Conservation (phyloP, 37 sponge, comb jelly and placozoan genomes). For the Chondrosia reniformis region DNA sequence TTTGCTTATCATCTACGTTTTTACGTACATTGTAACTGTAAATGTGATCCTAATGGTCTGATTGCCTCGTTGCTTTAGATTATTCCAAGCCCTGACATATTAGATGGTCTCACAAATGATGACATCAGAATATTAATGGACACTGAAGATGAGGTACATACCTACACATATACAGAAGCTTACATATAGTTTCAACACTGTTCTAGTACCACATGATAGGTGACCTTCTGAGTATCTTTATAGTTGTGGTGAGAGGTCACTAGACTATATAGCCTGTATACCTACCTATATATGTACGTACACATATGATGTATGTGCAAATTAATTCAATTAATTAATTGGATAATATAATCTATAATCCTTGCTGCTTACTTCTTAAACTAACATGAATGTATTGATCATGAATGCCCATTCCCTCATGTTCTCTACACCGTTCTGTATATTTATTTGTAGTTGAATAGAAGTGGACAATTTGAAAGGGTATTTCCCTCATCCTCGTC, state of each 20-base stretch:
- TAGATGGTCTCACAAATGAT: constrained; percentile 84
- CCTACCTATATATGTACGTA: background rate
- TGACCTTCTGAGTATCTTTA: no score
- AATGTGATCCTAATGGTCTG: no score
- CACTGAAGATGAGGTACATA: constrained; percentile 87
- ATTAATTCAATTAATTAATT: background rate
- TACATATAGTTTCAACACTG: no score
- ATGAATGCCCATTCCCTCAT: no score
- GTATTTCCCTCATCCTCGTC: constrained; percentile 60
- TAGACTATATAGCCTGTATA: background rate
- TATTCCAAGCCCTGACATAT: no score
- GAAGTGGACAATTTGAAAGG: constrained; percentile 76
- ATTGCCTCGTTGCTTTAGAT: no score
- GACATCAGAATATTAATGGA: constrained; percentile 78
- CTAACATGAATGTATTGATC: background rate
- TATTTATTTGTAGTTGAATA: constrained; percentile 27
- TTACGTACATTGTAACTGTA: no score
- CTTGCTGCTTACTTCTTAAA: background rate
- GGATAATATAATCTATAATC: background rate
- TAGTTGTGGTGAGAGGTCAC: no score
- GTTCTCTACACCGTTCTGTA: no score
- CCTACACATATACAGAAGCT: background rate
- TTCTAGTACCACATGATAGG: no score
- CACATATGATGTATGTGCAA: background rate
- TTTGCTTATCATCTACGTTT: no score